Evolutionary conservation across 1,140 invertebrate species (phyloP), one percentile per base, ranked within the genome.

Genomic region (Macrotrachela quadricornifera): DNA sequence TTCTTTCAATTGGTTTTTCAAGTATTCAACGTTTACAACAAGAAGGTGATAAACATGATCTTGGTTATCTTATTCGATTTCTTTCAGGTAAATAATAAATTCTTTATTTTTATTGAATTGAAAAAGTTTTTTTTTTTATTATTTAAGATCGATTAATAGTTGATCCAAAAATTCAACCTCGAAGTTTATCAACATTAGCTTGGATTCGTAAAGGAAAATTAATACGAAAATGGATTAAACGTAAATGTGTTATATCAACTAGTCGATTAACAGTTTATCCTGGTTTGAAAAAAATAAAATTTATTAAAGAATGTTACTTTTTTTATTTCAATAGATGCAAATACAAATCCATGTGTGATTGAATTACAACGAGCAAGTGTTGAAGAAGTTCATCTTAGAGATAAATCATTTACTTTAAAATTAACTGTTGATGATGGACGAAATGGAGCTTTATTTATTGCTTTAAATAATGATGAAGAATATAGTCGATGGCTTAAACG

Each of bases 281-380:
- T 66, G 68, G 67, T 68, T 52, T 15, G 37, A 13, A 13, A 49
- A 39, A 12, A 3, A 13, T 10, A 44, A 4, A 14, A 48, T 38
- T 17, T 39, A 6, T 50, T 14, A 50, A 16, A 54, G 4, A 50
- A 11, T 37, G 4, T 17, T 18, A n/a, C 8, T 30, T 8, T 11
- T 15, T 11, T 18, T 3, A 56, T n/a, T 50, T 46, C 57, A n/a
- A n/a, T 61, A 44, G 51, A 65, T 62, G 63, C 45, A 61, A 64
- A 60, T 61, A 60, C 18, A 65, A 66, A 62, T 39, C 64, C 65
- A 18, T 61, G 60, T 12, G 54, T 63, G 10, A 57, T 68, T 6
- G 65, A 70, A 56, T 49, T 70, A 16, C 63, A 65, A 9, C 65
- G 64, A 56, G 68, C 67, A 14, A 58, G 59, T 15, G 65, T 69